A percentile compares a stretch with the other conserved stretches of the same genome.
These are phyloP conservation scores for Eueides isabella DNA, from an alignment of 1,140 invertebrate genomes.

Conservation along the genomic window DNA sequence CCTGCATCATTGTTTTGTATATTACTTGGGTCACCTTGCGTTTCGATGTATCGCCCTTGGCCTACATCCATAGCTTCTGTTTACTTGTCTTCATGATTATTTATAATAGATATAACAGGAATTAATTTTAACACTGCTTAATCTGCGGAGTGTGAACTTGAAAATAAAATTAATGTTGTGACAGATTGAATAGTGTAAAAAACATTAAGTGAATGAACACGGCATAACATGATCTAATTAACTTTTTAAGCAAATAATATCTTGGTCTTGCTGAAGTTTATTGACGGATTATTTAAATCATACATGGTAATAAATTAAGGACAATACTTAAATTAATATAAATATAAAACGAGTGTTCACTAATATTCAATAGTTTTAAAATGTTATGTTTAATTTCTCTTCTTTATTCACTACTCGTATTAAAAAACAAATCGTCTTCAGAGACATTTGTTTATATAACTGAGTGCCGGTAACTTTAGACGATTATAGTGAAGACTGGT, in stretches of 20 bases:
- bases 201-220: no score
- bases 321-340: no score
- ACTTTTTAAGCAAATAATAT: no score
- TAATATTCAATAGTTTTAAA: no score
- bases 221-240: neutral
- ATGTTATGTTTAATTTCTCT: neutral
- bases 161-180: neutral
- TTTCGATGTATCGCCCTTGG: constrained; percentile 56
- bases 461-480: constrained; percentile 34
- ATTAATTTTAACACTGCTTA: constrained; percentile 16
- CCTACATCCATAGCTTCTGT: constrained; percentile 53
- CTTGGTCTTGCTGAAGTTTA: neutral
- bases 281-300: no score
- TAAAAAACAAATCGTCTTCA: neutral
- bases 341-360: no score
- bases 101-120: constrained; percentile 34
- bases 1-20: constrained; percentile 41
- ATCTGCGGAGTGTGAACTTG: constrained; percentile 30
- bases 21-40: constrained; percentile 39
- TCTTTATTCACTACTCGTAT: neutral
- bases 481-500: constrained; percentile 29
- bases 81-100: constrained; percentile 47
- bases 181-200: neutral
- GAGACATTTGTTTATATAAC: constrained; percentile 37
- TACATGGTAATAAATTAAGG: no score